phyloP scores from a whole-genome alignment of 2,113 vertebrate genomes.

The Orthonyx spaldingii region DNA sequence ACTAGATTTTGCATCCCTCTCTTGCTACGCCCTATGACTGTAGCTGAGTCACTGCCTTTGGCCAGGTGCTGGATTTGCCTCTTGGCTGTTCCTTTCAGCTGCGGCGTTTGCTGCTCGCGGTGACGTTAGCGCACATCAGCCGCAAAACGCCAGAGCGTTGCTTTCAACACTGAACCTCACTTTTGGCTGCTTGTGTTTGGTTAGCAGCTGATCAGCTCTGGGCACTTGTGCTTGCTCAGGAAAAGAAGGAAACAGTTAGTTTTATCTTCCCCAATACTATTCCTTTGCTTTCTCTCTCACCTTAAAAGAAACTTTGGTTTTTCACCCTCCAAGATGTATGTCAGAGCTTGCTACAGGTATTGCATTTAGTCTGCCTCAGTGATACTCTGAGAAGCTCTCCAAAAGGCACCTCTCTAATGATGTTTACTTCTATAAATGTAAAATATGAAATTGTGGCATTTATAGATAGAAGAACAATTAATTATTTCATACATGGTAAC shows the following conservation, averaged over 20 bases:
- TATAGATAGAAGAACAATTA: neutral
- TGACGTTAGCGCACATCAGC: neutral
- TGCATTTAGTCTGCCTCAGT: neutral
- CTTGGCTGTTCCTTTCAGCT: neutral
- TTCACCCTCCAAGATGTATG: neutral
- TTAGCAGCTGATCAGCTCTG: neutral
- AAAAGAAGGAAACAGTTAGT: neutral
- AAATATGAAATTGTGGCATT: neutral
- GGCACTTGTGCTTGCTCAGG: neutral
- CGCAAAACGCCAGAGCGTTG: neutral
- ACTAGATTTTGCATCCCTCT: neutral
- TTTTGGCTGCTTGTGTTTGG: neutral
- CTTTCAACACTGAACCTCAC: neutral
- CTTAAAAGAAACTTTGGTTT: neutral
- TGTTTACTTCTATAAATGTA: neutral
- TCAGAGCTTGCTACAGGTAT: neutral
- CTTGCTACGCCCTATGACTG: neutral
- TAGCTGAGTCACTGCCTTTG: conserved; percentile 35
- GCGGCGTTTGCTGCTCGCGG: rapidly evolving
- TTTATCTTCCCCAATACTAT: neutral
- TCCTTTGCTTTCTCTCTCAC: neutral
- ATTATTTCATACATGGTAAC: neutral
- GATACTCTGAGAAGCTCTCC: neutral
- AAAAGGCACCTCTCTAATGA: neutral
- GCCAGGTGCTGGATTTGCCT: neutral